Percentiles rank a stretch among this genome's conserved stretches.
Evolutionary conservation across 2,888 invertebrate genomes (phyloP).

Genomic region (Onthophagus sagittarius): DNA sequence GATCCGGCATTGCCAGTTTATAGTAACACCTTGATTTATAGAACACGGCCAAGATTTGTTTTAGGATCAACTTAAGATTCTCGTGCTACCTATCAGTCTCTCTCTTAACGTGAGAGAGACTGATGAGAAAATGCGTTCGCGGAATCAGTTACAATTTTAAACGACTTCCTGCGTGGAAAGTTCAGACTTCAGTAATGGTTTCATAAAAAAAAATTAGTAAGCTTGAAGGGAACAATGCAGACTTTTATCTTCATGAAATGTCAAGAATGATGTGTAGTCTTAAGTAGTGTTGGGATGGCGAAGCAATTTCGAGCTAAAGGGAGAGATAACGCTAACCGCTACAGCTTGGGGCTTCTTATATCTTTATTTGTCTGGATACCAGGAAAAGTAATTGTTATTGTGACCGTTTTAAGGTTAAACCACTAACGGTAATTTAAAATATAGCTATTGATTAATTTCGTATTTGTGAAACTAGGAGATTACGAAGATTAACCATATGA

Average conservation of each 20-base stretch:
- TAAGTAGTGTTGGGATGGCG: neutral
- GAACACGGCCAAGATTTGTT: neutral
- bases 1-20: neutral
- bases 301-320: neutral
- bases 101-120: too few species aligned
- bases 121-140: neutral
- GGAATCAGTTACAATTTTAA: too few species aligned
- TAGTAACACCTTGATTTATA: neutral
- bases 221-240: neutral
- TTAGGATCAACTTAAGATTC: neutral
- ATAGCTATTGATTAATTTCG: too few species aligned
- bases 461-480: too few species aligned
- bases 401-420: too few species aligned
- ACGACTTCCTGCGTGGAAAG: too few species aligned
- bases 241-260: neutral
- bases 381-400: neutral
- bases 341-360: neutral
- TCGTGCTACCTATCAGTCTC: neutral
- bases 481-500: too few species aligned
- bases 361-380: neutral
- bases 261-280: neutral
- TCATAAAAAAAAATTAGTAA: neutral
- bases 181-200: too few species aligned
- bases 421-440: too few species aligned
- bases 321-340: neutral